phyloP scores from a whole-genome alignment of 2,113 vertebrate genomes.

The Pardalotus punctatus region DNA sequence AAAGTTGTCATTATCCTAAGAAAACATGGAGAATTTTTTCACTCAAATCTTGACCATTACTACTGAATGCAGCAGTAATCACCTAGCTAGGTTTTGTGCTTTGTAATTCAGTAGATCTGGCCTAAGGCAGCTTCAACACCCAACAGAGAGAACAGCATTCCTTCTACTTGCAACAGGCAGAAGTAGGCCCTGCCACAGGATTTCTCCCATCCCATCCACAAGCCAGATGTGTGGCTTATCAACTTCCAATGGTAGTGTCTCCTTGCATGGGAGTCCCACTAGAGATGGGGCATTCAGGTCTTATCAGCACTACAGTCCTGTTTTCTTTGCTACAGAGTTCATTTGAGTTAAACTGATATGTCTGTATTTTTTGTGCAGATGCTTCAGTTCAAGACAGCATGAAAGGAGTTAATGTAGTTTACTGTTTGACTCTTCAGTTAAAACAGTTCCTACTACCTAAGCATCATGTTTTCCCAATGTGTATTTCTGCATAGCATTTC shows the following conservation, averaged over 20 bases:
- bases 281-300: neutral
- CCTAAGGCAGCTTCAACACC: neutral
- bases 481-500: neutral
- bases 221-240: neutral
- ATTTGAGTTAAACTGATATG: neutral
- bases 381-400: neutral
- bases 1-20: neutral
- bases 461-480: neutral
- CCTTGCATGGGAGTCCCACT: neutral
- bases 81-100: neutral
- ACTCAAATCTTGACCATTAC: neutral
- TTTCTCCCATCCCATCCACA: neutral
- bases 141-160: neutral
- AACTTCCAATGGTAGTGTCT: neutral
- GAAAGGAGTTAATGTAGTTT: neutral
- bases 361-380: neutral
- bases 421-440: neutral
- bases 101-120: neutral
- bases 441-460: neutral
- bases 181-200: neutral
- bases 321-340: neutral
- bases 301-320: neutral
- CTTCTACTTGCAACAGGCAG: neutral
- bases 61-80: neutral
- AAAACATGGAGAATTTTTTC: neutral